Evolutionary conservation across 2,797 vertebrate genomes (phyloP), one percentile per base, ranked within the genome.

Genomic region (Falco berigora): DNA sequence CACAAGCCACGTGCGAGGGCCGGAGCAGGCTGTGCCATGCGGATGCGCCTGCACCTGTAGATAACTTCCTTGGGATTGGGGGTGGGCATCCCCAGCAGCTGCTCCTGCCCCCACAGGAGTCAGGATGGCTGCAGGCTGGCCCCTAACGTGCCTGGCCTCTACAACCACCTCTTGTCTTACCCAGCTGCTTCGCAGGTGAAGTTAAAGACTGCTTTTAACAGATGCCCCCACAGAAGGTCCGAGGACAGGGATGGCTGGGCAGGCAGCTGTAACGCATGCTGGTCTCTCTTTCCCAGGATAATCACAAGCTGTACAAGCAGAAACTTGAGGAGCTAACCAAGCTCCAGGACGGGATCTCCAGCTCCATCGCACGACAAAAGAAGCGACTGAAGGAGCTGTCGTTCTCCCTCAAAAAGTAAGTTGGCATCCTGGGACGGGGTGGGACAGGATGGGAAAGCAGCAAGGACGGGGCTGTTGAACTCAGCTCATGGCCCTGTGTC

Each of bases 251-350:
- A 1, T 2, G 13, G 44, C 21, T 50, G 83, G 40, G 75, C 49
- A 6, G 52, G 47, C 15, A n/a, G 63, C 71, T 38, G 59, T 58
- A 9, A 61, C 0, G 2, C 6, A 0, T 10, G 25, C 27, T 0
- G 16, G 13, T 83, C n/a, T 44, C 20, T 74, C 78, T 12, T 94
- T 59, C 23, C 77, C 94, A 99, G 99, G 99, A 99, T 76, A 98
- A 98, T 61, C 99, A 99, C 96, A 98, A 95, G 86, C 97, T 97
- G 52, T 99, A 99, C 97, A 97, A 98, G 93, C 98, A 99, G 96
- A 99, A 99, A 95, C 96, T 99, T 9, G 98, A 99, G 88, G 99
- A 99, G 96, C 96, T 99, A 36, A 99, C 98, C 86, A 98, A 98
- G 95, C 98, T 99, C 15, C 99, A 99, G 95, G 98, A 97, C 3